Evolutionary conservation across 2,888 invertebrate genomes (phyloP), one percentile per base, ranked within the genome.

Genomic region (Mycalesis mineus): DNA sequence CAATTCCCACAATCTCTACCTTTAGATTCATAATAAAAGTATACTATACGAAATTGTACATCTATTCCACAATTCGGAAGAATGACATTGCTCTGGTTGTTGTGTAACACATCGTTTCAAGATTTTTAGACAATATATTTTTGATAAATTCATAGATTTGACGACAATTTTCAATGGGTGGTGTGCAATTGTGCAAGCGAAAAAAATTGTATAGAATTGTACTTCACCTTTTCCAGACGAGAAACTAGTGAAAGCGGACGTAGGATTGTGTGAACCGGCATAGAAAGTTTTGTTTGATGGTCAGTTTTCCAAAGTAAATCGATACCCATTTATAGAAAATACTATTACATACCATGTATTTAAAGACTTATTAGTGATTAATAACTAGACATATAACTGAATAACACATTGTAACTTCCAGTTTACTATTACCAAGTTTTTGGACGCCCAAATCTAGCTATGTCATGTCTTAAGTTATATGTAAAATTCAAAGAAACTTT

Each of bases 231-330:
- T 57, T 22, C 51, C 47, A 15, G 8, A 14, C 28, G 49, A 29
- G 17, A 49, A 49, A 48, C 37, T n/a, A 57, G 63, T 62, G 64
- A 64, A 64, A 64, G 62, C 60, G 44, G 57, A 44, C 55, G 33
- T 58, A 47, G 55, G 37, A 49, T 33, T 58, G 52, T 52, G 55
- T 55, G 54, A 45, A 55, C 52, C 55, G 33, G 41, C 53, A 48
- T 62, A 62, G 64, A 64, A 64, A 64, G 64, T 62, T 51, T 44
- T 54, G 28, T 58, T 55, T 48, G 50, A 36, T 36, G 39, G 4
- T 15, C 33, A 13, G 29, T 22, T 53, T 44, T 51, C 22, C 29
- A 37, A 60, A 53, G 45, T 47, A 22, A 51, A 55, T 36, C 45
- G 28, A 37, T 49, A 33, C 47, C 45, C 47, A 47, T 47, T 31